A percentile compares a stretch with the other conserved stretches of the same genome.
Evolutionary conservation across 2,113 vertebrate species (phyloP).

Genomic region (Chroicocephalus ridibundus): DNA sequence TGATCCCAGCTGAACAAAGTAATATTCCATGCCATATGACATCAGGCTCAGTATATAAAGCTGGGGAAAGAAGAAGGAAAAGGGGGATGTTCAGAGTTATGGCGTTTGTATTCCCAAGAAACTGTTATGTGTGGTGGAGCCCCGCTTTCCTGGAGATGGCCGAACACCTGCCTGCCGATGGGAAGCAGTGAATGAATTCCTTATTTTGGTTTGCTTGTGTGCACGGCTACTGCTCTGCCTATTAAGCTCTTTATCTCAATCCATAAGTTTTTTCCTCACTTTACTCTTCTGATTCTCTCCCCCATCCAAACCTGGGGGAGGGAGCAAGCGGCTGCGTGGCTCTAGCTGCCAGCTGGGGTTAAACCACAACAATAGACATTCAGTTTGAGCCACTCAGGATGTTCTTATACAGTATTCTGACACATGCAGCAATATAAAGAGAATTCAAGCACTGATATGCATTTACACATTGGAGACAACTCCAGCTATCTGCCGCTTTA

Average conservation of each 20-base stretch:
- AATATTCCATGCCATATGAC: not conserved
- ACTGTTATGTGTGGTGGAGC: not conserved
- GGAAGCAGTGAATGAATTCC: not conserved
- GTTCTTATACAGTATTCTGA: not conserved
- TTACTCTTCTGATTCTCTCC: not conserved
- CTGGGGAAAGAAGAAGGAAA: not conserved
- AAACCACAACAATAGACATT: not conserved
- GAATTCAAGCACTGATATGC: not conserved
- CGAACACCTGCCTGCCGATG: not conserved
- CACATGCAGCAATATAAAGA: not conserved
- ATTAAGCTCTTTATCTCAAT: not conserved
- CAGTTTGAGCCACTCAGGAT: not conserved
- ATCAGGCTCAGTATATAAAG: not conserved
- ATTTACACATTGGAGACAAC: constrained; percentile 13
- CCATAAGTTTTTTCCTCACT: not conserved
- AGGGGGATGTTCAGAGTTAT: not conserved
- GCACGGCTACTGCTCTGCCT: not conserved
- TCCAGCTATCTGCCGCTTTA: not conserved
- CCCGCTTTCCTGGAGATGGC: not conserved
- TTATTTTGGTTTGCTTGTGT: not conserved
- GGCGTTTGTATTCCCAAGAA: not conserved
- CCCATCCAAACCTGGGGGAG: not conserved
- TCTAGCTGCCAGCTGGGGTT: not conserved
- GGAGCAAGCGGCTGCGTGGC: not conserved
- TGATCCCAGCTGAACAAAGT: not conserved